Base-by-base conservation (phyloP, 2,797 vertebrate genomes). In the Bradypodion pumilum region DNA sequence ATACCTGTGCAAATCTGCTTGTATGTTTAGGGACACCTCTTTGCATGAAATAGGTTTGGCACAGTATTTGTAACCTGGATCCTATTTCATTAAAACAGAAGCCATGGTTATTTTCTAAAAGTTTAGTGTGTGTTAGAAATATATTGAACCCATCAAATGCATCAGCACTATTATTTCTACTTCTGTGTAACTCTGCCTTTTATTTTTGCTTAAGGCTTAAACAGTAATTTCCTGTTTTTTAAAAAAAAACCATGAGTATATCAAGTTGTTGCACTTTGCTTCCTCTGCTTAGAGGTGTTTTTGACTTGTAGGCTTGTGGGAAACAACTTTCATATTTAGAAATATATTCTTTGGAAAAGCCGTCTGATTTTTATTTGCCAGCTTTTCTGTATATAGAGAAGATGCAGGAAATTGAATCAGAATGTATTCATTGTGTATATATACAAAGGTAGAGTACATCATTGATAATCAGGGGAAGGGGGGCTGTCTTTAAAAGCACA, bases 101-200 rank as follows among this genome's bases (percentile, higher is more conserved):
- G 37, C 19, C 23, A 79, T 74, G 19, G 23, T 9, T 65, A 52
- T 2, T 63, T 89, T 88, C 86, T 82, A 89, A 85, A 74, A 86
- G 90, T 69, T 68, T 59, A 65, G 0, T 78, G 86, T 80, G 82
- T 84, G 73, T 73, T 91, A 81, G 89, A 35, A 85, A 5, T 87
- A 88, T 46, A 44, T 7, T 83, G 37, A 87, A 90, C 81, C 59
- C 81, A 70, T 81, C 60, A 23, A 88, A 69, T 85, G 81, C 81
- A 89, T 88, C 29, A 93, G 92, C 90, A 95, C 76, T 95, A 95
- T 87, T 83, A 84, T 91, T 89, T 90, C 88, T 80, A 90, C 75
- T 88, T 89, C 89, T 92, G 84, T 89, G 84, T 82, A 93, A 91
- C 95, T 95, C 86, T 91, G 95, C 95, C 96, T 95, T 95, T 87